Percentiles rank a stretch among this genome's conserved stretches.
Conservation (phyloP, 2,113 vertebrate genomes). For the Opisthocomus hoazin region DNA sequence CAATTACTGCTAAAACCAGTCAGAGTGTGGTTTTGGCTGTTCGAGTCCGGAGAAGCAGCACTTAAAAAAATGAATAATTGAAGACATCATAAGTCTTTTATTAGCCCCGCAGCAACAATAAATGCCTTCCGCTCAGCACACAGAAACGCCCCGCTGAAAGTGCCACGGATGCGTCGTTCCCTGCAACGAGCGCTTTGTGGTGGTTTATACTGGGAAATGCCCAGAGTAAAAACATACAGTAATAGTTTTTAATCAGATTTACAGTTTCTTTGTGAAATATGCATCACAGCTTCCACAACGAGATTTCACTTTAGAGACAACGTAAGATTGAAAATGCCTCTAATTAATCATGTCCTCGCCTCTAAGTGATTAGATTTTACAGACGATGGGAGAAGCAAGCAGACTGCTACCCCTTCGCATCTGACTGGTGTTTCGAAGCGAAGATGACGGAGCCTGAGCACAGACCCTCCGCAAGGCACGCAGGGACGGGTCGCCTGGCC, state of each 20-base stretch:
- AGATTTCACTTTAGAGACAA: neutral
- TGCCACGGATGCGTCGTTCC: fast-evolving
- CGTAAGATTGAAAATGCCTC: neutral
- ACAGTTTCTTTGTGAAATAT: neutral
- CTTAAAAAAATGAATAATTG: slow-evolving; percentile 15
- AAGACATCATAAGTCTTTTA: neutral
- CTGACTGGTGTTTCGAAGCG: neutral
- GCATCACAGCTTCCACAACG: neutral
- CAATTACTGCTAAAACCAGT: neutral
- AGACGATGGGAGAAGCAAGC: neutral
- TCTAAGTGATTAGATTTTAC: neutral
- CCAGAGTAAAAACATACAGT: neutral
- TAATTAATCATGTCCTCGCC: neutral
- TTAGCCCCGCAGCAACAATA: neutral
- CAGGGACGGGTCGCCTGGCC: fast-evolving
- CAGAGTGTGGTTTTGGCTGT: neutral
- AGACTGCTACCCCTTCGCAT: neutral
- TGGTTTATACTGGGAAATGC: neutral
- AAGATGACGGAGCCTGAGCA: neutral
- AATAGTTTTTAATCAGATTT: neutral
- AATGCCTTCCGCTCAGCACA: neutral
- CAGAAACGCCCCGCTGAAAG: neutral
- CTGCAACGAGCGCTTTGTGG: neutral
- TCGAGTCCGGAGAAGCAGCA: neutral
- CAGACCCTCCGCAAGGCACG: neutral